Percentiles rank a stretch among this genome's conserved stretches.
Conservation (phyloP, 2,797 vertebrate species). For the Micrastur ruficollis region DNA sequence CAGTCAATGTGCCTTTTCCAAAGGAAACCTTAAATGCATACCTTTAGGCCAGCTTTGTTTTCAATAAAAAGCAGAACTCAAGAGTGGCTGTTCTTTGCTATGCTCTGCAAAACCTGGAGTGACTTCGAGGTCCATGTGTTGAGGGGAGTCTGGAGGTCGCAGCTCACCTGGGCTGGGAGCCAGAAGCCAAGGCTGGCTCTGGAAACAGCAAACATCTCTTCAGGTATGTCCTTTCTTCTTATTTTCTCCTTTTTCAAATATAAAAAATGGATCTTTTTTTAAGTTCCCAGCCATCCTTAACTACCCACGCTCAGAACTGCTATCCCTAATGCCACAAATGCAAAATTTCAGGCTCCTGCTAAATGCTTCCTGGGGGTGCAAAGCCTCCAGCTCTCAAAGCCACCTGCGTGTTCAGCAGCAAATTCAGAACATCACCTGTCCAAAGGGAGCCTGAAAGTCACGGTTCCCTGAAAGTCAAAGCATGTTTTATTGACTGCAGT, state of each 20-base stretch:
- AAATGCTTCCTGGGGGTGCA: not conserved
- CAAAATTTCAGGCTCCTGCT: not conserved
- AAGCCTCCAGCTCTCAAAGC: not conserved
- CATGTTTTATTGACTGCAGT: constrained; percentile 4
- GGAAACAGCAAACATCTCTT: not conserved
- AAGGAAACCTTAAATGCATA: not conserved
- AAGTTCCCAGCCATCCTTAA: not conserved
- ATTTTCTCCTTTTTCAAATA: not conserved
- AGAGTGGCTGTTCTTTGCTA: not conserved
- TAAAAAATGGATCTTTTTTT: not conserved
- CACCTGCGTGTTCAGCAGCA: not conserved
- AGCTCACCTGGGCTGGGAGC: not conserved
- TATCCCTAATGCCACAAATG: not conserved
- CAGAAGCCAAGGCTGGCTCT: not conserved
- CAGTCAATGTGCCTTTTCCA: not conserved
- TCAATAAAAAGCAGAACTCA: not conserved
- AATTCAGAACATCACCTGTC: not conserved
- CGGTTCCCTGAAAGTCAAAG: constrained; percentile 11
- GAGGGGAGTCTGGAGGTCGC: not conserved
- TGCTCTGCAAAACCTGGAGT: not conserved
- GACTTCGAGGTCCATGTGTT: not conserved
- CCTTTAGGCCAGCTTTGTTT: not conserved
- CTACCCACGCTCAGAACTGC: not conserved
- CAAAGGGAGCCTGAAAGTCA: constrained; percentile 1
- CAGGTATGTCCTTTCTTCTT: not conserved